Percentiles rank a stretch among this genome's conserved stretches.
phyloP scores from a whole-genome alignment of 2,888 invertebrate genomes.

The Caenorhabditis zanzibari region DNA sequence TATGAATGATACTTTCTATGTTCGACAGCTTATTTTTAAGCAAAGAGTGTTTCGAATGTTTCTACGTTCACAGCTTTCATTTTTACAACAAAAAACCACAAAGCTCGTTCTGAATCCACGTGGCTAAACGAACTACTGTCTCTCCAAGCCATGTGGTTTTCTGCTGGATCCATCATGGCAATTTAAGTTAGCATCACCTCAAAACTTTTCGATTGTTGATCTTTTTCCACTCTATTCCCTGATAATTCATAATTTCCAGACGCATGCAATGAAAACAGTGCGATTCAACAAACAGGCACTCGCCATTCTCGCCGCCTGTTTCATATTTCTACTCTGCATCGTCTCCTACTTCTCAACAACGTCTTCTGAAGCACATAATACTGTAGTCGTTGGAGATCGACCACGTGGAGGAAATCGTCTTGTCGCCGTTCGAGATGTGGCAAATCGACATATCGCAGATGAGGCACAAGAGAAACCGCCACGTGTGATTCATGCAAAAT shows the following conservation, averaged over 20 bases:
- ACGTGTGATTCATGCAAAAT: conserved; percentile 14
- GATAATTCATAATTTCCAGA: conserved; percentile 29
- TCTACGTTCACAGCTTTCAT: too few relatives aligned
- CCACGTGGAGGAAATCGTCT: conserved; percentile 5
- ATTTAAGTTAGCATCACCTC: neutral
- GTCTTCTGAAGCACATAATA: conserved; percentile 21
- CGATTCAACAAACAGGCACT: conserved; percentile 70
- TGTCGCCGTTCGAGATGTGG: conserved; percentile 44
- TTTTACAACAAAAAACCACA: too few relatives aligned
- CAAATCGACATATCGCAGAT: conserved; percentile 14
- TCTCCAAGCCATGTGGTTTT: too few relatives aligned
- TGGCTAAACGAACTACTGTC: too few relatives aligned
- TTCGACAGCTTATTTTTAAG: conserved; percentile 7
- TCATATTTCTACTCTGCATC: conserved; percentile 64
- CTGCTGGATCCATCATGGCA: too few relatives aligned
- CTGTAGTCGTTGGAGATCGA: conserved; percentile 16
- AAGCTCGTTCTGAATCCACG: too few relatives aligned
- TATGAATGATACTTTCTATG: conserved; percentile 18
- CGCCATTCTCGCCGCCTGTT: conserved; percentile 56
- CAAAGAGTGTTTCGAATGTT: too few relatives aligned
- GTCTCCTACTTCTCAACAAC: conserved; percentile 58
- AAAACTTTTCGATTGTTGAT: neutral
- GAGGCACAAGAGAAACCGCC: neutral
- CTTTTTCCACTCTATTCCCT: neutral
- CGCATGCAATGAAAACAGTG: conserved; percentile 72